phyloP scores from a whole-genome alignment of 2,797 vertebrate genomes.

The Pachyuromys duprasi region DNA sequence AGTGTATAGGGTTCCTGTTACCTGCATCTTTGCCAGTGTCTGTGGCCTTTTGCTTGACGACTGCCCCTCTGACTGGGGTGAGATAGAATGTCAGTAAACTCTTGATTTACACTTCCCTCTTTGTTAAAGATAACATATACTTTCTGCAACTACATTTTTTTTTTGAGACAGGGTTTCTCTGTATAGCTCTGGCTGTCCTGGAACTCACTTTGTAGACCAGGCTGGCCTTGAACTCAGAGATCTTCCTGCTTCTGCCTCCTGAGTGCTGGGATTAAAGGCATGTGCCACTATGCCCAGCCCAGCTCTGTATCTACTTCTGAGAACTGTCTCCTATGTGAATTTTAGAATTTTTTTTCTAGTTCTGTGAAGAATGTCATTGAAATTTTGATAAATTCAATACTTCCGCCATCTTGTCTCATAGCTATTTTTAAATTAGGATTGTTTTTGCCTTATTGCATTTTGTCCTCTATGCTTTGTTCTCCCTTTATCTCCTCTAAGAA shows the following conservation, averaged over 20 bases:
- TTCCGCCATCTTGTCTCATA: not conserved
- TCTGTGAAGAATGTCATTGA: not conserved
- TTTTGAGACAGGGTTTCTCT: no score
- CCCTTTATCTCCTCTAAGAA: slow-evolving; percentile 13
- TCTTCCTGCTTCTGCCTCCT: no score
- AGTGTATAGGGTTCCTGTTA: not conserved
- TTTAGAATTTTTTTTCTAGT: not conserved
- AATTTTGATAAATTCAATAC: not conserved
- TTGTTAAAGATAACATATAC: not conserved
- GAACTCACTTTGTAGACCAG: no score
- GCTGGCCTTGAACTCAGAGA: no score
- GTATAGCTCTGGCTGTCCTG: no score
- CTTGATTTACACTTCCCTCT: not conserved
- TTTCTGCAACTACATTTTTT: not conserved
- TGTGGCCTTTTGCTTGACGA: not conserved
- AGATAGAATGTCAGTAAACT: not conserved
- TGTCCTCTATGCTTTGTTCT: slow-evolving; percentile 6
- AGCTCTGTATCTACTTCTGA: not conserved
- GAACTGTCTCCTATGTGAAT: not conserved
- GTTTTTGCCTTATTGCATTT: slow-evolving; percentile 18
- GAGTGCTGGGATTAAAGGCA: no score
- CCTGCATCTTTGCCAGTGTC: not conserved
- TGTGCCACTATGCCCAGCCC: no score
- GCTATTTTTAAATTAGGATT: not conserved
- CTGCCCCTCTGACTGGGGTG: not conserved